Evolutionary conservation across 2,797 vertebrate genomes (phyloP), one percentile per base, ranked within the genome.

Genomic region (Craterocephalus amniculus): DNA sequence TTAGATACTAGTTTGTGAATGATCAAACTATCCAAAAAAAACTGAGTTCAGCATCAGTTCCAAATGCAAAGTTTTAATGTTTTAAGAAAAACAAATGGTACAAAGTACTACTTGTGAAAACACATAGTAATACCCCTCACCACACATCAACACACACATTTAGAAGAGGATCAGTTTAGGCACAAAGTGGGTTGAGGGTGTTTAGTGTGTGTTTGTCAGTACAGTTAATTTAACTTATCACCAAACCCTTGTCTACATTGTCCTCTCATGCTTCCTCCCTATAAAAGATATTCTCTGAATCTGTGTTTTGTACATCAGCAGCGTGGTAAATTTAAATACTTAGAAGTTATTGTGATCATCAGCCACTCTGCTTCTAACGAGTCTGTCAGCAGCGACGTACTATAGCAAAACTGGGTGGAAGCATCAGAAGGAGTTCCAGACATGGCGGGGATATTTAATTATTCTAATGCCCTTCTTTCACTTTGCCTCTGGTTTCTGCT

Each of bases 161-260:
- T 79, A 83, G 76, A 81, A 83, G 74, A 80, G 81, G 84, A 67
- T 91, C 78, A 52, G 79, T 57, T 87, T 90, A 95, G 93, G 93
- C 94, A 95, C 92, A 88, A 83, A 86, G 92, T 92, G 86, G 89
- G 86, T 84, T 80, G 84, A 89, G 88, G 83, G 81, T 86, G 72
- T 72, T 63, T 52, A 45, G 78, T 84, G 74, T 85, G 71, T 85
- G 71, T 88, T 79, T 49, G 67, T 87, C 75, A 82, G 82, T 81
- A 85, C 54, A 49, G 67, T 63, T 74, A 74, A 79, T 72, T 80
- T 60, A 62, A 67, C 67, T 64, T 61, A 54, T 67, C 70, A 67
- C 60, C 62, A 29, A 78, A 55, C 63, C 74, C 36, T 73, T 45
- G 78, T 85, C 87, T 78, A 52, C 18, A 64, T 64, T 54, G 43